Evolutionary conservation across 2,797 vertebrate genomes (phyloP).

Genomic region (Chaetodon trifasciatus): DNA sequence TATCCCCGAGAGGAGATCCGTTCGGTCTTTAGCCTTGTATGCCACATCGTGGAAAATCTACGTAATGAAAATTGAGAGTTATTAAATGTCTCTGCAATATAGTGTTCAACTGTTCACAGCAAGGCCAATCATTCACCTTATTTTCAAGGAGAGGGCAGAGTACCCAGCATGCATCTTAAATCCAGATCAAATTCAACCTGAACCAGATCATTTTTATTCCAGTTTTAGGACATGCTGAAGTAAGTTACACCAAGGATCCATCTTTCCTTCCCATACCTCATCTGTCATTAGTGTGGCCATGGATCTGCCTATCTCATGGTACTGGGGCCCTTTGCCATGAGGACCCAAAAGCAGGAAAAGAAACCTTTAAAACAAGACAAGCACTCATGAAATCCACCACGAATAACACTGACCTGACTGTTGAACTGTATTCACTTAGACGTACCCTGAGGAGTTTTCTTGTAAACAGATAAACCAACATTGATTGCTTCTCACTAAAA

Average conservation of each 20-base stretch:
- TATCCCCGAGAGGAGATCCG: slow-evolving; percentile 94
- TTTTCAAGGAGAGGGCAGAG: background rate
- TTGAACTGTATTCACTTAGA: background rate
- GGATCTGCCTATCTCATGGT: slow-evolving; percentile 97
- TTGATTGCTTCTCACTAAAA: background rate
- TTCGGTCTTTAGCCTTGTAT: slow-evolving; percentile 97
- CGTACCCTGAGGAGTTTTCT: background rate
- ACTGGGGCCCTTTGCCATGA: slow-evolving; percentile 93
- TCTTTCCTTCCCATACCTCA: slow-evolving; percentile 86
- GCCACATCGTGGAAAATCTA: slow-evolving; percentile 98
- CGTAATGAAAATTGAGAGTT: background rate
- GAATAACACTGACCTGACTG: background rate
- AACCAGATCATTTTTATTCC: background rate
- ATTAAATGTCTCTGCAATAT: background rate
- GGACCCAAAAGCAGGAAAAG: slow-evolving; percentile 95
- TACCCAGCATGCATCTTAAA: background rate
- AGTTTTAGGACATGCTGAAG: background rate
- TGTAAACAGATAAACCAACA: background rate
- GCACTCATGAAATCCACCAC: background rate
- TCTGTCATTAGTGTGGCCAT: slow-evolving; percentile 98
- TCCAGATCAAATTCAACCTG: background rate
- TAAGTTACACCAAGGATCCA: too few species aligned
- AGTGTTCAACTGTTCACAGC: background rate
- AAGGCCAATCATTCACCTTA: background rate
- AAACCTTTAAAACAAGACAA: slow-evolving; percentile 85